Percentiles rank a stretch among this genome's conserved stretches.
Conservation (phyloP, 2,888 invertebrate genomes). For the Trissonchulus sp. region DNA sequence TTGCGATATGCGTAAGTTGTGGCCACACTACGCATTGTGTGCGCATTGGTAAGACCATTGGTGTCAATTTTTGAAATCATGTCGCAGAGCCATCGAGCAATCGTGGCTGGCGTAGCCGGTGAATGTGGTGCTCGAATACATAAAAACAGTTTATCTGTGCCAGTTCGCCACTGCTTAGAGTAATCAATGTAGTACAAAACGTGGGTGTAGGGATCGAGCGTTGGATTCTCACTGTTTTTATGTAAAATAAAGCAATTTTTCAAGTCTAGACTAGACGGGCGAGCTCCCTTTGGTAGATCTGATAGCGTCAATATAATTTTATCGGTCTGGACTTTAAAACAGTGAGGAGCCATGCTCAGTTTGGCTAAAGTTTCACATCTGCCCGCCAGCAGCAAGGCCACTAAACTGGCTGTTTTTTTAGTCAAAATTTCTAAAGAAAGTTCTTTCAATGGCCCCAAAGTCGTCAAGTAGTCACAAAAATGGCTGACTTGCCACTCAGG, state of each 20-base stretch:
- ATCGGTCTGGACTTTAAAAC: background rate
- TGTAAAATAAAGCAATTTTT: background rate
- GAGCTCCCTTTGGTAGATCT: background rate
- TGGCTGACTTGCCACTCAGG: no score
- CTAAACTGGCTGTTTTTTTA: no score
- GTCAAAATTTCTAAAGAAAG: no score
- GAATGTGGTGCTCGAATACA: background rate
- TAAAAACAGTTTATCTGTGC: background rate
- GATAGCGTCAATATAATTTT: background rate
- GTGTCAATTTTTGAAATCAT: background rate
- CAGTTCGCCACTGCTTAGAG: background rate
- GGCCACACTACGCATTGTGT: background rate
- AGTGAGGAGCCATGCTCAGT: background rate
- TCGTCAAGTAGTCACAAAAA: no score
- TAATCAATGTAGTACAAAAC: background rate
- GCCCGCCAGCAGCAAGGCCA: background rate
- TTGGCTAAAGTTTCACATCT: background rate
- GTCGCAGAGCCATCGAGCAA: background rate
- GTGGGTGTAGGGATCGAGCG: background rate
- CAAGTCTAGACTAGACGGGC: background rate
- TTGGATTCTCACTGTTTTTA: background rate
- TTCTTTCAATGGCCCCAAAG: no score
- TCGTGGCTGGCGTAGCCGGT: background rate
- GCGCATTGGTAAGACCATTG: background rate
- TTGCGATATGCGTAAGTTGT: background rate